Evolutionary conservation across 1,140 invertebrate species (phyloP).

Genomic region (Papilio polytes): DNA sequence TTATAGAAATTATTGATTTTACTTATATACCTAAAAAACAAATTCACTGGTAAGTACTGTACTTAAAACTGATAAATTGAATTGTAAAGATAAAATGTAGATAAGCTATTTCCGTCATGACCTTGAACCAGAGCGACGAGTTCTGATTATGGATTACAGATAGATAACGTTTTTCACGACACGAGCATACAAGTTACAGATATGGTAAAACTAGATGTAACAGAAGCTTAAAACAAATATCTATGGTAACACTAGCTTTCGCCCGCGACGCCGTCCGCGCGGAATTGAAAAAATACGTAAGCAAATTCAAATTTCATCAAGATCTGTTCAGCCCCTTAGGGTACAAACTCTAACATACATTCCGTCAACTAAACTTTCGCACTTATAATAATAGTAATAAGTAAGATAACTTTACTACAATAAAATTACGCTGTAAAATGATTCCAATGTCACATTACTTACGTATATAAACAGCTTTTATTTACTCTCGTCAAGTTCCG

Average conservation of each 20-base stretch:
- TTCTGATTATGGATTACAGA: not conserved
- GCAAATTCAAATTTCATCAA: too few species aligned
- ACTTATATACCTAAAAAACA: not conserved
- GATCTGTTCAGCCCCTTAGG: too few species aligned
- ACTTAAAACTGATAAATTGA: slow-evolving; percentile 9
- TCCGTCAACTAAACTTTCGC: too few species aligned
- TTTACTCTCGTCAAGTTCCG: slow-evolving; percentile 1
- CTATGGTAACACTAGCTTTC: too few species aligned
- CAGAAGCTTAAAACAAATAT: too few species aligned
- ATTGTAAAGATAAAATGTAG: not conserved
- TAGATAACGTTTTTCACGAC: not conserved
- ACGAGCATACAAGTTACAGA: not conserved
- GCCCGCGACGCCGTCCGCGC: too few species aligned
- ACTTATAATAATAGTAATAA: too few species aligned
- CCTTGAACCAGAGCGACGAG: not conserved
- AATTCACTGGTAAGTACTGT: not conserved
- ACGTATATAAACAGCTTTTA: not conserved
- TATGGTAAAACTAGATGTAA: too few species aligned
- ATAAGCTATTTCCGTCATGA: not conserved
- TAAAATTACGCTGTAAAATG: not conserved
- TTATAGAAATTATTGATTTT: not conserved
- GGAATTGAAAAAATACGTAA: too few species aligned
- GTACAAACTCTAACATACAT: too few species aligned
- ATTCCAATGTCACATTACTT: not conserved
- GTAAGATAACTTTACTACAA: too few species aligned